Evolutionary conservation across 1,140 invertebrate species (phyloP).

Genomic region (Diachasma alloeum): DNA sequence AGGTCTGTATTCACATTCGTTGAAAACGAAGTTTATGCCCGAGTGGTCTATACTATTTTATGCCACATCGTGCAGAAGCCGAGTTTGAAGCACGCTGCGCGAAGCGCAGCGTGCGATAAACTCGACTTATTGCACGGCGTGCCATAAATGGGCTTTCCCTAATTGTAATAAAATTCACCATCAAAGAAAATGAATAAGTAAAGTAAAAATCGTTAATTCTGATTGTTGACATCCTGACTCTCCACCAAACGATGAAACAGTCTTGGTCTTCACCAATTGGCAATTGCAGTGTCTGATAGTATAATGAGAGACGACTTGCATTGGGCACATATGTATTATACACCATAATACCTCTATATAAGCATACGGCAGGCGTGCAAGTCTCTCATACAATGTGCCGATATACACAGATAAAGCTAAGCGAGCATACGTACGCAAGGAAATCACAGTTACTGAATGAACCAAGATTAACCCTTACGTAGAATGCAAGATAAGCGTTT

Average conservation of each 20-base stretch:
- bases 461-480: not conserved
- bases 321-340: slow-evolving; percentile 3
- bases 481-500: slow-evolving; percentile 17
- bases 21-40: no score
- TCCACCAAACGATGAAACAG: slow-evolving; percentile 41
- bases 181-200: not conserved
- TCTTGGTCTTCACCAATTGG: slow-evolving; percentile 45
- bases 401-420: not conserved
- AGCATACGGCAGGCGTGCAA: not conserved
- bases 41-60: no score
- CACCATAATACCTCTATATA: not conserved
- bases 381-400: not conserved
- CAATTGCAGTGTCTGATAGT: slow-evolving; percentile 57
- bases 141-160: no score
- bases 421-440: not conserved
- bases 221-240: slow-evolving; percentile 10
- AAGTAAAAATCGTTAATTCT: not conserved
- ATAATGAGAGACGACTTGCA: slow-evolving; percentile 48
- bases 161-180: not conserved
- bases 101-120: no score
- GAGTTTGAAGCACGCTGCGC: no score
- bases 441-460: slow-evolving; percentile 11
- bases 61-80: no score
- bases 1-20: no score
- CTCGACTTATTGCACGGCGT: no score